phyloP scores from a whole-genome alignment of 2,113 vertebrate genomes.

The Pterophyllum scalare region DNA sequence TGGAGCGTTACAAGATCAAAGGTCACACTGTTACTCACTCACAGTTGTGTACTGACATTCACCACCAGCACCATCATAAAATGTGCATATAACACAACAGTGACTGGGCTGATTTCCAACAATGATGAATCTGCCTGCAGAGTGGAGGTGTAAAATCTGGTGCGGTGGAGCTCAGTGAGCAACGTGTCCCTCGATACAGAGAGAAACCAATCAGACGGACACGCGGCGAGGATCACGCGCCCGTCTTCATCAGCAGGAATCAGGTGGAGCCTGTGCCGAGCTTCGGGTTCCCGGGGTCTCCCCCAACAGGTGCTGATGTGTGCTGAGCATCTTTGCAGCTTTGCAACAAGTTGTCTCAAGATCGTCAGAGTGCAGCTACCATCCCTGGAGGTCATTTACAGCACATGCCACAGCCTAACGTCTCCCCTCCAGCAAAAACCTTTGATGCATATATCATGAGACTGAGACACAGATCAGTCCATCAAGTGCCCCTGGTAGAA shows the following conservation, averaged over 20 bases:
- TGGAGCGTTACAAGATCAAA: not conserved
- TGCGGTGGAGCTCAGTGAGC: not conserved
- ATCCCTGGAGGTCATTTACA: not conserved
- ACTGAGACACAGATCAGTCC: not conserved
- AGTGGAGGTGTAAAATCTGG: not conserved
- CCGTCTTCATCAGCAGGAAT: not conserved
- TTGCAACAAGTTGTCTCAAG: not conserved
- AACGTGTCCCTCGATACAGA: not conserved
- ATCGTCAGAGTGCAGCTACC: not conserved
- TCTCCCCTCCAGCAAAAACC: fast-evolving
- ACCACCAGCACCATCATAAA: not conserved
- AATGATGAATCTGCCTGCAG: not conserved
- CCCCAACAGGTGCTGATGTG: not conserved
- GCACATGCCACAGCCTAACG: not conserved
- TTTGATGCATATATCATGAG: not conserved
- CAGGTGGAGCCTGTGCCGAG: not conserved
- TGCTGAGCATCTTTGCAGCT: not conserved
- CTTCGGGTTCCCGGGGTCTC: not conserved
- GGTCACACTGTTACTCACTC: not conserved
- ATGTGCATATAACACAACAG: not conserved
- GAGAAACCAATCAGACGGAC: not conserved
- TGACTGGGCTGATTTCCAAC: not conserved
- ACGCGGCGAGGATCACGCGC: not conserved
- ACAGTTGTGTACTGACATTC: not conserved
- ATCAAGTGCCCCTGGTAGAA: not conserved